Evolutionary conservation across 2,113 vertebrate species (phyloP), one percentile per base, ranked within the genome.

Genomic region (Cyphomyrus plagiostoma): DNA sequence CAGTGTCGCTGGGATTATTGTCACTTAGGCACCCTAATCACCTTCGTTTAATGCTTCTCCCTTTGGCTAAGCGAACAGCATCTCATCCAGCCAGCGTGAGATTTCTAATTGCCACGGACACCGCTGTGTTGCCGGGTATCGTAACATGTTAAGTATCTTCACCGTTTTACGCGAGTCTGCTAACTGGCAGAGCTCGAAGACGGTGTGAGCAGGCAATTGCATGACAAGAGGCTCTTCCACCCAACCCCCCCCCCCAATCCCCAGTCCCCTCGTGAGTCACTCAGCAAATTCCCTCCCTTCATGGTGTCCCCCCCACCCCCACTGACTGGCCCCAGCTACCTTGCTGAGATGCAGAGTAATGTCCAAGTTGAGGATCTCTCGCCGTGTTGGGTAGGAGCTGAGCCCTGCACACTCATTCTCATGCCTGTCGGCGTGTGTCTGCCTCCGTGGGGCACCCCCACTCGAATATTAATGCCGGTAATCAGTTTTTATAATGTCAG

Each of bases 401-500:
- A 0, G 23, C n/a, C n/a, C 9, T 26, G 9, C 9, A 10, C 23
- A 15, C n/a, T 46, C 23, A 30, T 49, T 49, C 26, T 26, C 77
- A 83, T 90, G 82, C 48, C 39, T 88, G 80, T 88, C 70, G 58
- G 89, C 80, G 90, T 42, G 49, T 88, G 89, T 83, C 88, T 74
- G 70, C 49, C 35, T 42, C 21, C 93, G 92, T 91, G 91, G 93
- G 92, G 92, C 93, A 93, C 92, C 92, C 90, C 92, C 91, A 90
- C 92, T 95, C 91, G 92, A 93, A 95, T 95, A 94, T 95, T 96
- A 96, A 96, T 95, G 93, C 93, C 92, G 88, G 91, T 92, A 92
- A 96, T 95, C 94, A 94, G 94, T 96, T 96, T 96, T 96, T 95
- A 95, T 94, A 96, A 95, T 96, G 95, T 93, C 96, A 96, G 93